Conservation (phyloP, 2,113 vertebrate genomes). For the cattle (Bos taurus) region ARS-UCD2.0 NC_037342.1:29339501-29340000, state of each 20-base stretch:
- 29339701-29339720: too few species aligned
- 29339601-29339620: neutral
- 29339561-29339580: neutral
- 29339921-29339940: neutral
- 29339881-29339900: neutral
- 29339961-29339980: neutral
- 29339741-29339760: neutral
- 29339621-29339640: neutral
- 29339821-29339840: neutral
- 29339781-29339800: neutral
- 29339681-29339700: neutral
- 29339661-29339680: neutral
- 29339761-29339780: neutral
- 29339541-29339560: accelerated
- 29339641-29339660: neutral
- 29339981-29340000: neutral
- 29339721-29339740: neutral
- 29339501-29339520: neutral
- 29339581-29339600: neutral
- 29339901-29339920: neutral
- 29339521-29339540: neutral
- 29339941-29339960: neutral
- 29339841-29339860: neutral
- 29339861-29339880: neutral
- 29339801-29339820: neutral